These are phyloP conservation scores for Chiroxiphia lanceolata DNA, from an alignment of 2,797 vertebrate species.

Conservation along the genomic window DNA sequence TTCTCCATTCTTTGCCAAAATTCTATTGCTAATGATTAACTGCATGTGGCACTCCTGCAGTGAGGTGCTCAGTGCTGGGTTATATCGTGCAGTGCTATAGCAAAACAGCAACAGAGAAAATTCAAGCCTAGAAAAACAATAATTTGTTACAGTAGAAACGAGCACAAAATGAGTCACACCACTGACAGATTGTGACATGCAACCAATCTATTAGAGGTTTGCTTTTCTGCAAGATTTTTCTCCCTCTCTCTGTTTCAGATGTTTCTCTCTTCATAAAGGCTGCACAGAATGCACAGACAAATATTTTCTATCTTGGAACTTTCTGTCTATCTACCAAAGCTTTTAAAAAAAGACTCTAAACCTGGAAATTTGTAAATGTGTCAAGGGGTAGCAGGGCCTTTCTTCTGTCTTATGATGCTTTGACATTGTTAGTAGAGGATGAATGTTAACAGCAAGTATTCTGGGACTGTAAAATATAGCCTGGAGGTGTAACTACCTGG, in stretches of 20 bases:
- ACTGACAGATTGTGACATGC: background rate
- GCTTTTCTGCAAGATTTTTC: background rate
- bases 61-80: background rate
- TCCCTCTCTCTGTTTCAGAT: background rate
- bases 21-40: background rate
- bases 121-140: constrained; percentile 16
- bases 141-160: background rate
- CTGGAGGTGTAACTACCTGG: background rate
- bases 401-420: background rate
- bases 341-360: background rate
- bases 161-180: background rate
- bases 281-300: background rate
- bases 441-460: background rate
- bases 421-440: background rate
- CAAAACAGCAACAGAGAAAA: constrained; percentile 6
- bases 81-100: background rate
- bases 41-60: background rate
- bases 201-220: background rate
- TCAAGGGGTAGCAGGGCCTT: background rate
- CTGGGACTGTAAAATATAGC: background rate
- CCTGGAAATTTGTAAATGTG: background rate
- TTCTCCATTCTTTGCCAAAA: background rate
- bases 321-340: background rate
- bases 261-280: background rate
- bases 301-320: background rate